Conservation (phyloP, 2,888 invertebrate genomes). For the Dasypogon diadema region DNA sequence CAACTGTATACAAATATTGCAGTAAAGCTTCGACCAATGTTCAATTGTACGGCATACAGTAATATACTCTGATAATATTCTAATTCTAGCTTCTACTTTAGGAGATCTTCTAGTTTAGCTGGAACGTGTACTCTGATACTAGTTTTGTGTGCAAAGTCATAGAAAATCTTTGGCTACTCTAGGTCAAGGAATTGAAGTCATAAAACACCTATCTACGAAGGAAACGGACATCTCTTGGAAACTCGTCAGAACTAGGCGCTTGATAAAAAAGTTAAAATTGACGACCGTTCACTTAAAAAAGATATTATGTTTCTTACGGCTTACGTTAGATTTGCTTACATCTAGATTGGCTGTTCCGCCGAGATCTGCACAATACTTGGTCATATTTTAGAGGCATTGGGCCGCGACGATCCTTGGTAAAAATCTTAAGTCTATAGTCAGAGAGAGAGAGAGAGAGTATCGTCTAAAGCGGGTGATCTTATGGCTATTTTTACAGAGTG, state of each 20-base stretch:
- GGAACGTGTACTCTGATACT: slow-evolving; percentile 13
- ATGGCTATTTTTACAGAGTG: slow-evolving; percentile 23
- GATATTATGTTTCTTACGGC: slow-evolving; percentile 9
- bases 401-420: slow-evolving; percentile 23
- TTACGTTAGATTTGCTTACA: neutral
- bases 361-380: slow-evolving; percentile 3
- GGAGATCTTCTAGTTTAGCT: slow-evolving; percentile 6
- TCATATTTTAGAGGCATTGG: neutral
- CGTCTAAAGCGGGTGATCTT: slow-evolving; percentile 12
- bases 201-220: slow-evolving; percentile 12
- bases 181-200: neutral
- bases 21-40: slow-evolving; percentile 46
- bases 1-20: neutral
- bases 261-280: slow-evolving; percentile 41
- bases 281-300: slow-evolving; percentile 40
- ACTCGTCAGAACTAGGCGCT: neutral
- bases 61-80: neutral
- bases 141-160: slow-evolving; percentile 22
- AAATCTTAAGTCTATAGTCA: slow-evolving; percentile 6
- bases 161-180: slow-evolving; percentile 3
- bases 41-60: slow-evolving; percentile 16
- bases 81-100: slow-evolving; percentile 1
- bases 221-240: neutral
- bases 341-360: slow-evolving; percentile 22
- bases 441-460: no score